phyloP scores from a whole-genome alignment of 2,113 vertebrate genomes.

The Lota lota region DNA sequence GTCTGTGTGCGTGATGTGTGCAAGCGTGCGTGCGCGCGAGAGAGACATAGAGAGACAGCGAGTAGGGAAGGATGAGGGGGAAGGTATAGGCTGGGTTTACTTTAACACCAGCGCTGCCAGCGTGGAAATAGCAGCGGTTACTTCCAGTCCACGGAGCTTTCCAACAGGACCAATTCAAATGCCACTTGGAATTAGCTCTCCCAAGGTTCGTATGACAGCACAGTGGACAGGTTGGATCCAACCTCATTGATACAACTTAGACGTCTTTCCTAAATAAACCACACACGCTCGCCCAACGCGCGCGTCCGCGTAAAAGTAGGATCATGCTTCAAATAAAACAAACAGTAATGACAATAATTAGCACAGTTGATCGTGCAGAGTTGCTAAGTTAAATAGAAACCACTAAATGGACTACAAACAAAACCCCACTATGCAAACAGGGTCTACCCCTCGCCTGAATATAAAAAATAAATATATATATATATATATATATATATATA shows the following conservation, averaged over 20 bases:
- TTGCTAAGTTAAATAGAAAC: no score
- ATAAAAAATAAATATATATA: no score
- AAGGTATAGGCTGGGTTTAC: slow-evolving; percentile 63
- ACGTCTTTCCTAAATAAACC: background rate
- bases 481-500: no score
- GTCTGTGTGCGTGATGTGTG: no score
- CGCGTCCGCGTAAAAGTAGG: slow-evolving; percentile 32
- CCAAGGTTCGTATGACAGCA: slow-evolving; percentile 74
- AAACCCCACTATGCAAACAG: no score
- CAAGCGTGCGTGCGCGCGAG: slow-evolving; percentile 24
- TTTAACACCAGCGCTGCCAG: slow-evolving; percentile 78
- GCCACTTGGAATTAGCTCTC: slow-evolving; percentile 85
- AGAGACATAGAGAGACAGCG: slow-evolving; percentile 1
- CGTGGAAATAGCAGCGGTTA: slow-evolving; percentile 81
- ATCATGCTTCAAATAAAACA: slow-evolving; percentile 11
- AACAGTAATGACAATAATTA: no score
- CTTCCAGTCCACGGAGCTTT: slow-evolving; percentile 87
- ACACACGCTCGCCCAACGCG: background rate
- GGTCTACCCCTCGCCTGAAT: no score
- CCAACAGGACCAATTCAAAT: slow-evolving; percentile 84
- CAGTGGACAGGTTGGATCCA: slow-evolving; percentile 79
- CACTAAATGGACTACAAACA: no score
- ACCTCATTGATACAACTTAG: slow-evolving; percentile 45
- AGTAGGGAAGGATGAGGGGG: slow-evolving; percentile 37
- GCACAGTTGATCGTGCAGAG: no score